These are phyloP conservation scores for Cylindroiulus punctatus DNA, from an alignment of 2,888 invertebrate species.

Conservation along the genomic window DNA sequence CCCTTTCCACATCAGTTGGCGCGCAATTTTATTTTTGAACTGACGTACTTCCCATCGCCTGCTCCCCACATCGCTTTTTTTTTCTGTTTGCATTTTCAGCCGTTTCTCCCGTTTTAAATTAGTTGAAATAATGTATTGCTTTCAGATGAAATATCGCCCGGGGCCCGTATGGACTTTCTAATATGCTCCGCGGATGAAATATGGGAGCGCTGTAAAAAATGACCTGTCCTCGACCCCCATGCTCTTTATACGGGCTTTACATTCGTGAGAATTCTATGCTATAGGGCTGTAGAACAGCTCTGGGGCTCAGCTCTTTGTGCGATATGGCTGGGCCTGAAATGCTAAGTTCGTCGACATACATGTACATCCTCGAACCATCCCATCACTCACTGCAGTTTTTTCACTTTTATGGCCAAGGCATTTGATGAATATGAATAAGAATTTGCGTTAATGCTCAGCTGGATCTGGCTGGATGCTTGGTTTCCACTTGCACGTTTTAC, in stretches of 20 bases:
- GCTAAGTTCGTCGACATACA: neutral
- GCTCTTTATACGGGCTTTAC: neutral
- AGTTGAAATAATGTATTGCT: slow-evolving; percentile 42
- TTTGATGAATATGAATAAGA: neutral
- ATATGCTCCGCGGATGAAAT: slow-evolving; percentile 7
- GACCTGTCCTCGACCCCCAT: slow-evolving; percentile 26
- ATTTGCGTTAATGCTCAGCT: neutral
- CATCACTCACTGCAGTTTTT: neutral
- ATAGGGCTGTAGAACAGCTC: slow-evolving; percentile 17
- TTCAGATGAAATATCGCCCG: slow-evolving; percentile 25
- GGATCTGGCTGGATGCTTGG: neutral
- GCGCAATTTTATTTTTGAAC: slow-evolving; percentile 50
- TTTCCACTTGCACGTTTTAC: too few relatives aligned
- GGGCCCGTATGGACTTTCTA: slow-evolving; percentile 14
- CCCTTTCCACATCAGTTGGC: slow-evolving; percentile 51
- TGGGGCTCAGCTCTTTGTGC: neutral
- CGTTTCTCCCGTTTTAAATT: slow-evolving; percentile 23
- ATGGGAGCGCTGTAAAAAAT: neutral
- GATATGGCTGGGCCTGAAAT: neutral
- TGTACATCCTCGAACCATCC: neutral
- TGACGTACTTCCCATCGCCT: slow-evolving; percentile 35
- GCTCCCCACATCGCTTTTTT: neutral
- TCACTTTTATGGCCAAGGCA: neutral
- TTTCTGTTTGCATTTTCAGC: neutral
- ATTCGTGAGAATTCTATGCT: neutral